Base-by-base conservation (phyloP, 2,113 vertebrate genomes). In the Catharus minimus region DNA sequence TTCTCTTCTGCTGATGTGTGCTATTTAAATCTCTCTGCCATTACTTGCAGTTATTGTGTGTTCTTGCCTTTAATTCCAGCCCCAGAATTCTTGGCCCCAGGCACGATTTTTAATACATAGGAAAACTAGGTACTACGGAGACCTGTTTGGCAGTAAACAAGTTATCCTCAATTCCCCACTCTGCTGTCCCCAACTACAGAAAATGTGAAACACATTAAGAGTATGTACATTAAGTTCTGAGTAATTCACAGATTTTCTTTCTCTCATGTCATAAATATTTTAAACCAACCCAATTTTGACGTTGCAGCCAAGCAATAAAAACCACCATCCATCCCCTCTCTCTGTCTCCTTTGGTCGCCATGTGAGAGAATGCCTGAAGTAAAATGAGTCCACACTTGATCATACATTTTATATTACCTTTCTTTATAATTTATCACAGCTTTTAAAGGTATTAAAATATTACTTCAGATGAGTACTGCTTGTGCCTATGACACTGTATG, bases 1-100 rank as follows among this genome's bases (percentile, higher is more conserved):
- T 98, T 96, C 96, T 97, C 98, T 98, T 98, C 95, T 96, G 97
- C 97, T 98, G 97, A 98, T 97, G 96, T 93, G 86, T 96, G 97
- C 96, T 97, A 89, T 97, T 97, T 97, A 95, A 97, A 94, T 97
- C 94, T 96, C 90, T 94, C 94, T 92, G 93, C 97, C 92, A 66
- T 96, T 96, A 93, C 92, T 96, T 96, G 90, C 95, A 97, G 94
- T 96, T 95, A 97, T 95, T 98, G 94, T 94, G 92, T 95, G 94
- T 94, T 96, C 90, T 72, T 1, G 5, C 95, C 92, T 94, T 94
- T 95, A 95, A 95, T 96, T 97, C 96, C 87, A 90, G 71, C 24
- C 30, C 62, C 82, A 7, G 92, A 85, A 90, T 91, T 95, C 96
- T 94, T 96, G 94, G 90, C 94, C 86, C 32, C 81, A 86, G 92